Evolutionary conservation across 2,113 vertebrate species (phyloP).

Genomic region (Lepus europaeus): DNA sequence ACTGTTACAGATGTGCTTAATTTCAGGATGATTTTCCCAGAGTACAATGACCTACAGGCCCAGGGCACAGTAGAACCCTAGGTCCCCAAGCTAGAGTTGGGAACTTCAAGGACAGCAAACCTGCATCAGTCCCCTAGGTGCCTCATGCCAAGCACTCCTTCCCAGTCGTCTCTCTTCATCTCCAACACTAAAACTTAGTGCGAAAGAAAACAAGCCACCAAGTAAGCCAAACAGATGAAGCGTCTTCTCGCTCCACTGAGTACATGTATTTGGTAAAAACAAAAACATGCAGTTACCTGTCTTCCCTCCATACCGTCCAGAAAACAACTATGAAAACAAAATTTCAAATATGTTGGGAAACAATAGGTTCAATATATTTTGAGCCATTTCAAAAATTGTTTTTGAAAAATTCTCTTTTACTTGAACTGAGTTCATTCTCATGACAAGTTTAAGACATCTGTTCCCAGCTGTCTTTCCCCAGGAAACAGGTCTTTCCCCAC

Average conservation of each 20-base stretch:
- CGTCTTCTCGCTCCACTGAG: not conserved
- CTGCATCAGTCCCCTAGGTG: not conserved
- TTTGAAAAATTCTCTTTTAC: not conserved
- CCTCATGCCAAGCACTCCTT: not conserved
- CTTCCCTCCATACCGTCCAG: not conserved
- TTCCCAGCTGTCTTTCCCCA: not conserved
- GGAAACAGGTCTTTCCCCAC: not conserved
- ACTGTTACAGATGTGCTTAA: not conserved
- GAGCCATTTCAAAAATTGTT: not conserved
- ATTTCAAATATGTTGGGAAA: conserved; percentile 21
- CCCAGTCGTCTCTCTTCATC: not conserved
- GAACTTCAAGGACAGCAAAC: not conserved
- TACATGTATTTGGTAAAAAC: not conserved
- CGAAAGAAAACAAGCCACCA: not conserved
- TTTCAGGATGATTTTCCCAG: not conserved
- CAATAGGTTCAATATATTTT: not conserved
- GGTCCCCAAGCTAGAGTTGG: not conserved
- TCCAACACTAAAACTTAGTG: not conserved
- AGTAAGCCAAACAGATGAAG: not conserved
- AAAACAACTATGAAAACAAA: not conserved
- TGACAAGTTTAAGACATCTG: not conserved
- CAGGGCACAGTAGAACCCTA: not conserved
- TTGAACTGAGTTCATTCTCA: not conserved
- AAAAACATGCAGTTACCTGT: not conserved
- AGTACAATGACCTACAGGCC: not conserved